phyloP scores from a whole-genome alignment of 2,888 invertebrate species.

The Drosophila quasianomalipes region DNA sequence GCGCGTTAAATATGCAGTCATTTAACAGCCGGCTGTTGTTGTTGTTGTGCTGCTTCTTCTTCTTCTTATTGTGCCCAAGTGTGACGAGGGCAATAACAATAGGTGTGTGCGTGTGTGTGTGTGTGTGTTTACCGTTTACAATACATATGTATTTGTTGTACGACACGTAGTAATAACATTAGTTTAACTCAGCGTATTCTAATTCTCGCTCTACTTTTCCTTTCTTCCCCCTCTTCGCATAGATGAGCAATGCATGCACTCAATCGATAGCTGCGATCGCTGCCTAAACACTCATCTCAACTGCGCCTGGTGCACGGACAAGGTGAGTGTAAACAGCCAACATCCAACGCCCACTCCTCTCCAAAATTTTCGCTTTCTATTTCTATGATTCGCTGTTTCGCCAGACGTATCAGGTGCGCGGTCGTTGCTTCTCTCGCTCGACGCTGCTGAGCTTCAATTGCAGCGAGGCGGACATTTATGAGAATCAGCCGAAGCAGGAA shows the following conservation, averaged over 20 bases:
- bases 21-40: constrained; percentile 23
- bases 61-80: constrained; percentile 12
- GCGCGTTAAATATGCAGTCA: constrained; percentile 43
- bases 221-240: constrained; percentile 22
- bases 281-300: constrained; percentile 64
- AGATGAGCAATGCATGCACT: constrained; percentile 79
- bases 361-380: not conserved
- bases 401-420: constrained; percentile 70
- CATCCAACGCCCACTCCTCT: not conserved
- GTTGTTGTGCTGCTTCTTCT: constrained; percentile 2
- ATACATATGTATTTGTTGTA: not conserved
- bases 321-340: constrained; percentile 63
- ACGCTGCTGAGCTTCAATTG: constrained; percentile 76
- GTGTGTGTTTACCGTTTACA: constrained; percentile 17
- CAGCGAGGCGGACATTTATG: constrained; percentile 70
- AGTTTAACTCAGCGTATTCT: not conserved
- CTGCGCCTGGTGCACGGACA: constrained; percentile 85
- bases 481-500: constrained; percentile 74
- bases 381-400: not conserved
- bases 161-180: not conserved
- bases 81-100: constrained; percentile 40
- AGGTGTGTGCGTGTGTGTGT: constrained; percentile 31
- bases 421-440: constrained; percentile 78
- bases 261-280: constrained; percentile 79
- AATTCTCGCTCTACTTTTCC: not conserved